Percentiles rank a stretch among this genome's conserved stretches.
Conservation (phyloP, 2,113 vertebrate species). For the Progne subis region DNA sequence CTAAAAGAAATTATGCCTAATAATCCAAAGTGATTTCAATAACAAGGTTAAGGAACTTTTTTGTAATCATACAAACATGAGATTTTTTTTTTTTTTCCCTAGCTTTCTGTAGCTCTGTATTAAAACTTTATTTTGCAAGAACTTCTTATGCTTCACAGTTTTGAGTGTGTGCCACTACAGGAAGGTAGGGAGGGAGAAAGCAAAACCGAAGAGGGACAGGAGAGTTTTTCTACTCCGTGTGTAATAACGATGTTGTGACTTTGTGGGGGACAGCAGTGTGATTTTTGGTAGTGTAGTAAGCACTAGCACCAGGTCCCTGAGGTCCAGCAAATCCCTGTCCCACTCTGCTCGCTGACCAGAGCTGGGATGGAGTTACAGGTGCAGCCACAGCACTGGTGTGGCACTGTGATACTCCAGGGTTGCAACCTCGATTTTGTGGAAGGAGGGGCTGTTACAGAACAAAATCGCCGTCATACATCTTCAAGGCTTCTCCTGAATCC, state of each 20-base stretch:
- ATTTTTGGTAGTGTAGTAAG: background rate
- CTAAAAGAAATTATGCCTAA: background rate
- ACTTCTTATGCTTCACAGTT: background rate
- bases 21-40: background rate
- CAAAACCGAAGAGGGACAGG: background rate
- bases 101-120: background rate
- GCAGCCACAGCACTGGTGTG: background rate
- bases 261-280: background rate
- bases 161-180: background rate
- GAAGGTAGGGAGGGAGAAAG: background rate
- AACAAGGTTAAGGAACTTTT: background rate
- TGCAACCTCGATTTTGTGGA: rapidly evolving
- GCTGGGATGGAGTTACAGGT: background rate
- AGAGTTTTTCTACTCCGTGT: background rate
- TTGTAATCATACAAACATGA: background rate
- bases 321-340: background rate
- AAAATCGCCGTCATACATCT: background rate
- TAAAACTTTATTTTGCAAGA: background rate
- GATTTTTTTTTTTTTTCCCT: background rate
- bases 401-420: background rate
- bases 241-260: background rate
- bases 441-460: background rate
- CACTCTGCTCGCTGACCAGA: background rate
- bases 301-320: background rate
- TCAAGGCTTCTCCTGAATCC: background rate